A percentile compares a stretch with the other conserved stretches of the same genome.
Conservation (phyloP, 1,140 invertebrate species). For the Drosophila miranda region DNA sequence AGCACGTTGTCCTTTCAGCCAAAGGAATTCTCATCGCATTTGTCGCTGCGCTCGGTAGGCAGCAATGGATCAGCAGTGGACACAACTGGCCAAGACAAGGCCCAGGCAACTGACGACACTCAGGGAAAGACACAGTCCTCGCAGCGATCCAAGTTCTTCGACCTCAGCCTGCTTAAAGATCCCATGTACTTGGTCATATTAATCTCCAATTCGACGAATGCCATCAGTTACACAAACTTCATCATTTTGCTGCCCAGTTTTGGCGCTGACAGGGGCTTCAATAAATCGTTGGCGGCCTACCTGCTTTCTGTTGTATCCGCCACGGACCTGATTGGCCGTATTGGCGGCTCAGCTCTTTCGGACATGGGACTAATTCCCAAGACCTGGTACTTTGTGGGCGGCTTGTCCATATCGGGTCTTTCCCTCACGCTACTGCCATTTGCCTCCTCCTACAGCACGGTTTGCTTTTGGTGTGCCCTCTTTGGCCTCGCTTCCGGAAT, state of each 20-base stretch:
- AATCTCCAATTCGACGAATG: constrained; percentile 92
- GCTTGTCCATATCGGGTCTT: constrained; percentile 89
- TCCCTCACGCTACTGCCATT: constrained; percentile 88
- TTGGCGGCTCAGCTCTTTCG: constrained; percentile 91
- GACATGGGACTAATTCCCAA: constrained; percentile 89
- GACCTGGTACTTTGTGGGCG: constrained; percentile 91
- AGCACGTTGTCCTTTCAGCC: constrained; percentile 91
- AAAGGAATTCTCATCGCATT: constrained; percentile 89
- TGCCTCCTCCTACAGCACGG: constrained; percentile 83
- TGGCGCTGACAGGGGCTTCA: constrained; percentile 87
- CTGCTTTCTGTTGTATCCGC: constrained; percentile 90
- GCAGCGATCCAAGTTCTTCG: constrained; percentile 87
- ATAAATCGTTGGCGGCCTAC: constrained; percentile 87
- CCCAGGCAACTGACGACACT: constrained; percentile 43
- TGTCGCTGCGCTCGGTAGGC: constrained; percentile 87
- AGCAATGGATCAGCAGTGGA: constrained; percentile 52
- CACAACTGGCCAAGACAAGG: constrained; percentile 22
- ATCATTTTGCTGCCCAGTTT: constrained; percentile 91
- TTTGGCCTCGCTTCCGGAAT: constrained; percentile 92
- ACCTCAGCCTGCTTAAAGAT: constrained; percentile 89
- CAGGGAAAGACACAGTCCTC: constrained; percentile 42
- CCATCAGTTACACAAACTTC: constrained; percentile 93
- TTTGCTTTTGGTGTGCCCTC: constrained; percentile 88
- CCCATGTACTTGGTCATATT: constrained; percentile 91
- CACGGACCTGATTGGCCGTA: constrained; percentile 90